Percentiles rank a stretch among this genome's conserved stretches.
phyloP scores from a whole-genome alignment of 2,888 invertebrate species.

The Mimachlamys varia region DNA sequence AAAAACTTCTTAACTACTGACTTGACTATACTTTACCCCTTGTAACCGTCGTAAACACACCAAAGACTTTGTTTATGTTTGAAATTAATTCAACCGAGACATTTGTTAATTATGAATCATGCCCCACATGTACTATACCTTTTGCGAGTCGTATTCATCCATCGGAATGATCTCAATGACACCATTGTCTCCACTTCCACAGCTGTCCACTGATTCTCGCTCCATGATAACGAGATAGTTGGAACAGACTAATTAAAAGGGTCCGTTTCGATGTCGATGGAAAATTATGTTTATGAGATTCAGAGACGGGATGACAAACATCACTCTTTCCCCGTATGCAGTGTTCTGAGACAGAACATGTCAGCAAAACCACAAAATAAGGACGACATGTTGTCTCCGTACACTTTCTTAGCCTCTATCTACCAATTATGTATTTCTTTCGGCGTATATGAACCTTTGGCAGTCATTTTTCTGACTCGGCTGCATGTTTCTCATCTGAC shows the following conservation, averaged over 20 bases:
- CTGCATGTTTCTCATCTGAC: conserved; percentile 36
- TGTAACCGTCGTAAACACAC: too few relatives aligned
- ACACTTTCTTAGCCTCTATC: background rate
- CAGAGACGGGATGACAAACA: conserved; percentile 27
- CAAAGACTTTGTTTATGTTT: background rate
- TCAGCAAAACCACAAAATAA: background rate
- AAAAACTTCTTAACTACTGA: too few relatives aligned
- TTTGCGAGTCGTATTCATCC: conserved; percentile 73
- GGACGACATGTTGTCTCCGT: background rate
- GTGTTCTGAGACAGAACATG: conserved; percentile 11
- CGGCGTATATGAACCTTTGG: background rate
- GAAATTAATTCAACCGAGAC: background rate
- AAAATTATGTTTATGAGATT: conserved; percentile 34
- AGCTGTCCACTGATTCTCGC: conserved; percentile 19
- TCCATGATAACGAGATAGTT: conserved; percentile 12
- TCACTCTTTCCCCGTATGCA: background rate
- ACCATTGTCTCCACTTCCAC: conserved; percentile 63
- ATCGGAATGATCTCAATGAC: conserved; percentile 73
- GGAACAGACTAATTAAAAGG: conserved; percentile 28
- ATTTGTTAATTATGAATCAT: background rate
- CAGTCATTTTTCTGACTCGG: conserved; percentile 24
- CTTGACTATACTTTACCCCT: too few relatives aligned
- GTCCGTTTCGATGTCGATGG: conserved; percentile 29
- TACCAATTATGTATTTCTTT: conserved; percentile 15
- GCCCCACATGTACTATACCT: conserved; percentile 55